phyloP scores from a whole-genome alignment of 2,888 invertebrate species.

The Cataglyphis albicans region DNA sequence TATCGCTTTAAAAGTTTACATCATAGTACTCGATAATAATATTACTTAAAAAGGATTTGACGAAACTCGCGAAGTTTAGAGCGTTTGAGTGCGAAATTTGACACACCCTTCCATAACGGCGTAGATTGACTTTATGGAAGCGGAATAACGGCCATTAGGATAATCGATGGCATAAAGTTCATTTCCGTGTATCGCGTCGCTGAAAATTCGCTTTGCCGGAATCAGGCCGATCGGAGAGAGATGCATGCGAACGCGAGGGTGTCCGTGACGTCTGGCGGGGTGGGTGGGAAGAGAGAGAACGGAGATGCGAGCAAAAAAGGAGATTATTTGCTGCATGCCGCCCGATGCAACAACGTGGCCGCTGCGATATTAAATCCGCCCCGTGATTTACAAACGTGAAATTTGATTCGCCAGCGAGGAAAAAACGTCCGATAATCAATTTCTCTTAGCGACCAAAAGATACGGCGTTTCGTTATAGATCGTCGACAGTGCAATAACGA shows the following conservation, averaged over 20 bases:
- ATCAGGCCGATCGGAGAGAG: conserved; percentile 23
- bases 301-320: conserved; percentile 55
- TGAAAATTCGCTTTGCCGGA: conserved; percentile 33
- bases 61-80: not conserved
- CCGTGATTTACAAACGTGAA: conserved; percentile 78
- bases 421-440: conserved; percentile 78
- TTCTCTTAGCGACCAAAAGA: conserved; percentile 71
- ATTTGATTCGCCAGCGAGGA: conserved; percentile 77
- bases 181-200: conserved; percentile 30
- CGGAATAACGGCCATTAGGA: conserved; percentile 35
- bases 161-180: conserved; percentile 31
- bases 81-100: not conserved
- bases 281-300: conserved; percentile 48
- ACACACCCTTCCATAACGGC: conserved; percentile 1
- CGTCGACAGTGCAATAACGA: conserved; percentile 63
- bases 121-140: conserved; percentile 26
- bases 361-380: conserved; percentile 74
- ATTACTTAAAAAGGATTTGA: not conserved
- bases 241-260: conserved; percentile 31
- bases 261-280: not conserved
- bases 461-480: conserved; percentile 71
- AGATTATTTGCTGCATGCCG: conserved; percentile 69
- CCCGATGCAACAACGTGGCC: conserved; percentile 55
- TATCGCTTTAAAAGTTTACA: not conserved
- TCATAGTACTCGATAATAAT: not conserved